Conservation (phyloP, 2,797 vertebrate genomes). For the Alca torda region DNA sequence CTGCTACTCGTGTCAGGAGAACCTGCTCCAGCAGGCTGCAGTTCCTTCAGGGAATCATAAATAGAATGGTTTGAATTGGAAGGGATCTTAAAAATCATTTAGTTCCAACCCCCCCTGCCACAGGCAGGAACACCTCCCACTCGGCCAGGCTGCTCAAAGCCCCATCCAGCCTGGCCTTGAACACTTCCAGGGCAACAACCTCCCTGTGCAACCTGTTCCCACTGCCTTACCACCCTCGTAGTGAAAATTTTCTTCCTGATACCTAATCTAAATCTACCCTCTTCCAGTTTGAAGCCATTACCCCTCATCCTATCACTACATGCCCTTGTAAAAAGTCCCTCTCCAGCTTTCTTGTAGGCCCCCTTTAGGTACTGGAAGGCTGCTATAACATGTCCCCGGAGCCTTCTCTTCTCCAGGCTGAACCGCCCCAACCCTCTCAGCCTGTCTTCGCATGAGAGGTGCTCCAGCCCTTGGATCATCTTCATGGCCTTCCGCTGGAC, state of each 20-base stretch:
- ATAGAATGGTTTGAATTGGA: background rate
- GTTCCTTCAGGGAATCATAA: background rate
- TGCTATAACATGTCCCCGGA: background rate
- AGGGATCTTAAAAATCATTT: background rate
- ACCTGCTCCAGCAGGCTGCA: background rate
- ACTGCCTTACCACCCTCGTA: background rate
- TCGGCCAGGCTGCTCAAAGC: background rate
- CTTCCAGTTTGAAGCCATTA: background rate
- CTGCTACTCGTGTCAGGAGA: background rate
- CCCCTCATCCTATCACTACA: background rate
- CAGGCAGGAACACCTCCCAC: background rate
- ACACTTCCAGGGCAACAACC: background rate
- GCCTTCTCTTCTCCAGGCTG: background rate
- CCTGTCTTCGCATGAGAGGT: background rate
- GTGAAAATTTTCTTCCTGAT: background rate
- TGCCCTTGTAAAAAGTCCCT: background rate
- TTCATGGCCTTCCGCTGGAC: background rate
- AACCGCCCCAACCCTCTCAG: background rate
- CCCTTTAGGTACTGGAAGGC: background rate
- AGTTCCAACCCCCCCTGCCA: background rate
- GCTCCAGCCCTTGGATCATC: background rate
- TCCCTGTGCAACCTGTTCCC: background rate
- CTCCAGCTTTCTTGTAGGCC: background rate
- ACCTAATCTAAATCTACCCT: background rate
- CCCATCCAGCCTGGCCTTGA: background rate